A percentile compares a stretch with the other conserved stretches of the same genome.
Conservation (phyloP, 2,888 invertebrate species). For the Eilema caniola region DNA sequence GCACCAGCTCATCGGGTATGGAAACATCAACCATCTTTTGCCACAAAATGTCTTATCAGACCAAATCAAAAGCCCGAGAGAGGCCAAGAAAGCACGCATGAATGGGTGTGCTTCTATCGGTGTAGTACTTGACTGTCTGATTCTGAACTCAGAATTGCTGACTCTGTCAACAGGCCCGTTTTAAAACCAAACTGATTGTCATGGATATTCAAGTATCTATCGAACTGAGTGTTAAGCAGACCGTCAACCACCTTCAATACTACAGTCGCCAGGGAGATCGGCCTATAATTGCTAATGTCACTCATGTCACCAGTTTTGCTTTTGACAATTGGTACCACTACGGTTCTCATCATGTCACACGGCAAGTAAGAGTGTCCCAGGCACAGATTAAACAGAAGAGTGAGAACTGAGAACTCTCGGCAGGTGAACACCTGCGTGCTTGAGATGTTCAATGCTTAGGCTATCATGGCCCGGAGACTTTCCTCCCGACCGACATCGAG, state of each 20-base stretch:
- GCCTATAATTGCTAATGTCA: background rate
- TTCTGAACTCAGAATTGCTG: background rate
- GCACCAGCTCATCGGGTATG: background rate
- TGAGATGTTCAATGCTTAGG: background rate
- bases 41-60: too few species aligned
- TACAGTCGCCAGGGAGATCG: background rate
- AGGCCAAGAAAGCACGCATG: too few species aligned
- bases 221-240: background rate
- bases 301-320: background rate
- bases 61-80: too few species aligned
- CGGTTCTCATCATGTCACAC: background rate
- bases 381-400: background rate
- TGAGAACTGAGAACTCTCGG: background rate
- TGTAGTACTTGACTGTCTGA: background rate
- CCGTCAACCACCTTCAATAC: background rate
- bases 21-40: background rate
- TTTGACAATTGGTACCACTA: constrained; percentile 3
- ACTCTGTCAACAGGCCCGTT: background rate
- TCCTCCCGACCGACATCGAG: background rate
- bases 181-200: too few species aligned
- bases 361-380: background rate
- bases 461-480: background rate
- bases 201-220: too few species aligned
- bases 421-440: background rate
- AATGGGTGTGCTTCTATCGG: too few species aligned